These are phyloP conservation scores for Bagarius yarrelli DNA, from an alignment of 2,113 vertebrate genomes.

Conservation along the genomic window DNA sequence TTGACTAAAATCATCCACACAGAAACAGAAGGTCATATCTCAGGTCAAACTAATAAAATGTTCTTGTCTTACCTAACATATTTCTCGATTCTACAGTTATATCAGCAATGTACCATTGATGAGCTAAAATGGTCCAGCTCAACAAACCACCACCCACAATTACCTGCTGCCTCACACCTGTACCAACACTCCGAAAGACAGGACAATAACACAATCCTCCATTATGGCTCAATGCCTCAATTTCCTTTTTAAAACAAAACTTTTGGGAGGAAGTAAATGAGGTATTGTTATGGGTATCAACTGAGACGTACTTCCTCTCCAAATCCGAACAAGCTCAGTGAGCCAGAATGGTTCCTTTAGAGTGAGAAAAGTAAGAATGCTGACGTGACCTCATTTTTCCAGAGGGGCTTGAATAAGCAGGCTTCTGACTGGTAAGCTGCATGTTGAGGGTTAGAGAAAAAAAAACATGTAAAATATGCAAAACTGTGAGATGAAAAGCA, in stretches of 20 bases:
- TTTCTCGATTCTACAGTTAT: not conserved
- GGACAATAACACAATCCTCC: conserved; percentile 20
- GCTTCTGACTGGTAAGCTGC: not conserved
- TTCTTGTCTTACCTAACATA: conserved; percentile 11
- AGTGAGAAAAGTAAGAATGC: not conserved
- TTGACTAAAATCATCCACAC: not conserved
- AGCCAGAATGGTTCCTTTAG: not conserved
- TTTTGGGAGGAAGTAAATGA: conserved; percentile 27
- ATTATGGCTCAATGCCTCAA: conserved; percentile 9
- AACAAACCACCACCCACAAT: conserved; percentile 52
- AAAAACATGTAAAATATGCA: not conserved
- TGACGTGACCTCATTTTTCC: conserved; percentile 20
- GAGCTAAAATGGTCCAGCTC: conserved; percentile 10
- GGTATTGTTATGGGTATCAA: conserved; percentile 22
- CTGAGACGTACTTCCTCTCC: not conserved
- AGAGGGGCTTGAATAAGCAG: not conserved
- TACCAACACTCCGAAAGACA: not conserved
- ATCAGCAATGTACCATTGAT: not conserved
- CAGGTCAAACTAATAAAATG: not conserved
- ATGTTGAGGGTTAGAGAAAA: not conserved
- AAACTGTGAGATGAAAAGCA: not conserved
- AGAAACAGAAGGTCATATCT: not conserved
- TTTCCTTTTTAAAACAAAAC: not conserved
- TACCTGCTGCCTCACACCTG: conserved; percentile 52
- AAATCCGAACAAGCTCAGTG: not conserved